Percentiles rank a stretch among this genome's conserved stretches.
These are phyloP conservation scores for Drosophila yooni DNA, from an alignment of 2,888 invertebrate species.

Conservation along the genomic window DNA sequence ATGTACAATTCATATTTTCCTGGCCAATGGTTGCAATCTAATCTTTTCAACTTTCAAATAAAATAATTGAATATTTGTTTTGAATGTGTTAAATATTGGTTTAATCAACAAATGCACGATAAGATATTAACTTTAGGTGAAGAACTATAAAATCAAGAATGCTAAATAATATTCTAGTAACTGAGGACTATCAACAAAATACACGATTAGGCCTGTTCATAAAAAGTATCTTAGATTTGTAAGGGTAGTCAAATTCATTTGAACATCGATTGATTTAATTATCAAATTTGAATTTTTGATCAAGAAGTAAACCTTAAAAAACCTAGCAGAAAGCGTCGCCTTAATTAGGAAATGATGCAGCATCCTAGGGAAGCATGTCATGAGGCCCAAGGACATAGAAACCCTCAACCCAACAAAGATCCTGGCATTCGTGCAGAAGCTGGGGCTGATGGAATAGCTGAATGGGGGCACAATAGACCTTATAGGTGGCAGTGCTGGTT, in stretches of 20 bases:
- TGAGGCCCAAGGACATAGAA: no score
- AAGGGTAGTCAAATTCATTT: neutral
- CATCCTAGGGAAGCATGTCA: no score
- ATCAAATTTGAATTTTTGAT: neutral
- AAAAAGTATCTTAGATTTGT: neutral
- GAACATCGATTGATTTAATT: neutral
- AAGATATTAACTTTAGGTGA: neutral
- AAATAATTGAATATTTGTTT: neutral
- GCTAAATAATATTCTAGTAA: neutral
- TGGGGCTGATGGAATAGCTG: no score
- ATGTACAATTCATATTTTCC: neutral
- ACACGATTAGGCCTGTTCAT: fast-evolving
- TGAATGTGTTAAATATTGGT: neutral
- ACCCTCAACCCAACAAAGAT: no score
- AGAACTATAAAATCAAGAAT: neutral
- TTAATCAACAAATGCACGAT: neutral
- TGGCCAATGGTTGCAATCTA: neutral
- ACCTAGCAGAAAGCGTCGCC: no score
- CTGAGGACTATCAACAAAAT: neutral
- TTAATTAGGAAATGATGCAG: no score
- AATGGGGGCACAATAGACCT: no score
- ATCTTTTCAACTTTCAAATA: neutral
- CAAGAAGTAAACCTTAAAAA: neutral
- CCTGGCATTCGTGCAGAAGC: no score
- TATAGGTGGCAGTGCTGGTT: no score